Percentiles rank a stretch among this genome's conserved stretches.
phyloP scores from a whole-genome alignment of 2,888 invertebrate species.

The Podabrus alpinus region DNA sequence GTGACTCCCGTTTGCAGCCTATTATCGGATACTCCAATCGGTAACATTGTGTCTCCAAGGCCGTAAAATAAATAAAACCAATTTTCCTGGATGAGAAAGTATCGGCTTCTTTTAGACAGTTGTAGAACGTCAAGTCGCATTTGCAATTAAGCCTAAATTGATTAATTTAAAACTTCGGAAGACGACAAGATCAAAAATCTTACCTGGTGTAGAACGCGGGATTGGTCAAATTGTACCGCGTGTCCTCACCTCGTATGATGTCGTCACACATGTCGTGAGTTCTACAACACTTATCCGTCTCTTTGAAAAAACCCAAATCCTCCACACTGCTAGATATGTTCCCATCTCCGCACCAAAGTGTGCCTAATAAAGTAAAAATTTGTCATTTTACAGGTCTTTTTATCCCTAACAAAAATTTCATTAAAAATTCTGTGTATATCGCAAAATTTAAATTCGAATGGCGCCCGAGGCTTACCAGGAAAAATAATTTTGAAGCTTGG shows the following conservation, averaged over 20 bases:
- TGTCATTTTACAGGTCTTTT: too few relatives aligned
- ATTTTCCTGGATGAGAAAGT: slow-evolving; percentile 53
- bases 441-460: too few relatives aligned
- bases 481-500: too few relatives aligned
- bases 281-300: slow-evolving; percentile 74
- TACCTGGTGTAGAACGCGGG: slow-evolving; percentile 46
- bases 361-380: too few relatives aligned
- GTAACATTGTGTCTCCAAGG: slow-evolving; percentile 64
- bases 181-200: not conserved
- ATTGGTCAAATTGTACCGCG: slow-evolving; percentile 48
- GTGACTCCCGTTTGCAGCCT: slow-evolving; percentile 55
- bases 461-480: too few relatives aligned
- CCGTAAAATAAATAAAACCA: slow-evolving; percentile 62
- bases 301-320: slow-evolving; percentile 66
- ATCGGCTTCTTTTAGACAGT: slow-evolving; percentile 55
- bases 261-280: slow-evolving; percentile 73
- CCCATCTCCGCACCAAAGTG: slow-evolving; percentile 83
- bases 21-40: slow-evolving; percentile 61
- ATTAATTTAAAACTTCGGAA: slow-evolving; percentile 1
- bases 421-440: too few relatives aligned
- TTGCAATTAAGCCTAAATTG: slow-evolving; percentile 58
- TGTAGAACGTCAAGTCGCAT: slow-evolving; percentile 61
- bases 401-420: too few relatives aligned
- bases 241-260: slow-evolving; percentile 55
- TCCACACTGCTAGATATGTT: slow-evolving; percentile 64